Percentiles rank a stretch among this genome's conserved stretches.
phyloP scores from a whole-genome alignment of 92 coral and sea anemone species.

The Paragorgia papillata region DNA sequence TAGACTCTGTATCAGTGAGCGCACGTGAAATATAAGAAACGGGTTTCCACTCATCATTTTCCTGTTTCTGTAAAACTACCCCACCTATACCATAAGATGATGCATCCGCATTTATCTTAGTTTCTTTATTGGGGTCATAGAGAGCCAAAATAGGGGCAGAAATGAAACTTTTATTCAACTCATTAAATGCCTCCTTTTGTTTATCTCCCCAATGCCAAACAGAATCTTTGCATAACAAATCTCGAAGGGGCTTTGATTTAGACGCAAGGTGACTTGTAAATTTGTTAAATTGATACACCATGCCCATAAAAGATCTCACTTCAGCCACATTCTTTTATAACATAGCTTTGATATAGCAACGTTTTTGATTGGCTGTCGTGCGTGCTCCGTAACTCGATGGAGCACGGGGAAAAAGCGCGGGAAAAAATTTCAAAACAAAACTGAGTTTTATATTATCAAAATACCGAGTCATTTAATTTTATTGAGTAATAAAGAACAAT shows the following conservation, averaged over 20 bases:
- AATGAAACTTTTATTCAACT: slow-evolving; percentile 29
- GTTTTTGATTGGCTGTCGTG: too few relatives aligned
- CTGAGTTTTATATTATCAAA: too few relatives aligned
- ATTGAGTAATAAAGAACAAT: too few relatives aligned
- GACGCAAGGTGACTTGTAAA: slow-evolving; percentile 46
- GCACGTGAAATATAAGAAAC: slow-evolving; percentile 40
- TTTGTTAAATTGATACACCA: slow-evolving; percentile 52
- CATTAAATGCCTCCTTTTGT: slow-evolving; percentile 45
- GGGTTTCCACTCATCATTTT: slow-evolving; percentile 46
- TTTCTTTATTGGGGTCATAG: slow-evolving; percentile 55
- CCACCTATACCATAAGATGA: slow-evolving; percentile 52
- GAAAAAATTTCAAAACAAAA: too few relatives aligned
- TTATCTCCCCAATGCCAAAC: slow-evolving; percentile 48
- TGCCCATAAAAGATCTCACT: slow-evolving; percentile 48
- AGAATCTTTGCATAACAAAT: slow-evolving; percentile 38
- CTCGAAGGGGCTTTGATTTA: slow-evolving; percentile 38
- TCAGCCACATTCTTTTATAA: too few relatives aligned
- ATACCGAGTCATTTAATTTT: too few relatives aligned
- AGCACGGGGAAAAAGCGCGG: too few relatives aligned
- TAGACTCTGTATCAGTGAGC: slow-evolving; percentile 42
- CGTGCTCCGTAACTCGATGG: too few relatives aligned
- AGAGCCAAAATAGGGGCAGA: slow-evolving; percentile 52
- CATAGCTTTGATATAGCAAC: too few relatives aligned
- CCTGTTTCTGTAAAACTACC: slow-evolving; percentile 54
- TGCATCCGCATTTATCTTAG: slow-evolving; percentile 58